Conservation (phyloP, 2,797 vertebrate genomes). For the Cossypha heuglini region DNA sequence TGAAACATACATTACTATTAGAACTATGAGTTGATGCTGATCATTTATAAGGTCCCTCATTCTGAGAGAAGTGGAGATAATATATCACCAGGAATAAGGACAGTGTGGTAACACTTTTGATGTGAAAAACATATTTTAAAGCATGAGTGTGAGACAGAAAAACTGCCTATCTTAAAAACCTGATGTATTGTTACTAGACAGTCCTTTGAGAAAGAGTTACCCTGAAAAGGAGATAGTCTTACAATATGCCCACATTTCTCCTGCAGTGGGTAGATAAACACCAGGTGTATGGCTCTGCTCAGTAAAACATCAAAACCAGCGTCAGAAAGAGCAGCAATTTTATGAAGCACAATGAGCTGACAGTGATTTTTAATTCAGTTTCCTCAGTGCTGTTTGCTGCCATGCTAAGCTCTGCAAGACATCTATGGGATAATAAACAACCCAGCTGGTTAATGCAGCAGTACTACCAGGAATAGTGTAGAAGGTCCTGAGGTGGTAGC, state of each 20-base stretch:
- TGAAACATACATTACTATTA: slow-evolving; percentile 32
- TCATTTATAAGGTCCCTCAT: neutral
- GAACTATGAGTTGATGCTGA: slow-evolving; percentile 5
- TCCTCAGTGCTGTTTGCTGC: neutral
- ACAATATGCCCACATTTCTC: neutral
- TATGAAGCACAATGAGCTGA: neutral
- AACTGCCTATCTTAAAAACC: neutral
- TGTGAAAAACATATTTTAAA: slow-evolving; percentile 13
- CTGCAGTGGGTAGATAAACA: neutral
- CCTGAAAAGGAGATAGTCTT: neutral
- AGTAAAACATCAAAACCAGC: neutral
- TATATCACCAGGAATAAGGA: neutral
- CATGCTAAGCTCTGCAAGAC: neutral
- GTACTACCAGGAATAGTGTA: neutral
- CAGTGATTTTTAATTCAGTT: neutral
- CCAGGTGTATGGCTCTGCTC: neutral
- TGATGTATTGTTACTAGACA: neutral
- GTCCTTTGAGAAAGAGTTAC: neutral
- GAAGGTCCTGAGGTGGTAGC: neutral
- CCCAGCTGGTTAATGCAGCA: neutral
- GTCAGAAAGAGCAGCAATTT: neutral
- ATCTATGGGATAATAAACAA: neutral
- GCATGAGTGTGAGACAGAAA: neutral
- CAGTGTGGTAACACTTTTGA: neutral
- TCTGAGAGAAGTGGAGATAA: neutral